Evolutionary conservation across 1,140 invertebrate genomes (phyloP), one percentile per base, ranked within the genome.

Genomic region (Trichonephila clavata): DNA sequence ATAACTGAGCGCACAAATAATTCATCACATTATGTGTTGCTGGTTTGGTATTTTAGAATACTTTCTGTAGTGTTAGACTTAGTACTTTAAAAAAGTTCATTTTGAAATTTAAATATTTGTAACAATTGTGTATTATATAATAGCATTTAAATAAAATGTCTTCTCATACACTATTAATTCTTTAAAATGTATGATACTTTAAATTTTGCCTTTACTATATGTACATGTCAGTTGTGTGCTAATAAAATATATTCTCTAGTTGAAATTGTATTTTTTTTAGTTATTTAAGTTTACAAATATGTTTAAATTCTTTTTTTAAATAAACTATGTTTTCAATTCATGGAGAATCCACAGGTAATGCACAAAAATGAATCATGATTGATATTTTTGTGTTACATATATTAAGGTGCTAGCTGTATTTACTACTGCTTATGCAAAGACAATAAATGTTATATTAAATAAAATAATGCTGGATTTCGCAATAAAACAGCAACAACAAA

Each of bases 1-100:
- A 77, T 68, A 77, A 77, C 32, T 77, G 68, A 27, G 68, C 68
- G 68, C 68, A 77, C 68, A 77, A 77, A 77, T 32, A 77, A 32
- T 77, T 24, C 68, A 77, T 16, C 18, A 32, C 18, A 18, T 77
- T 77, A 27, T 77, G 10, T 77, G 27, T 77, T 77, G 68, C 68
- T 77, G 24, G 27, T 77, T 16, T 77, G 16, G 16, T 18, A 77
- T 77, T 24, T 27, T 77, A 18, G 65, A 77, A 77, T 32, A 27
- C 14, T 32, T 77, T 77, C 68, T 27, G 20, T 61, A 61, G 32
- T 20, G 16, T 77, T 77, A 77, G 68, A 77, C 32, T 39, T 32
- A 39, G 68, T 39, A 27, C 24, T 24, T 77, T 16, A 32, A 77
- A 50, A 50, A 27, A 20, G 14, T 16, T 77, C 18, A 77, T 39